A percentile compares a stretch with the other conserved stretches of the same genome.
These are phyloP conservation scores for Galemys pyrenaicus DNA, from an alignment of 2,113 vertebrate species.

Conservation along the genomic window DNA sequence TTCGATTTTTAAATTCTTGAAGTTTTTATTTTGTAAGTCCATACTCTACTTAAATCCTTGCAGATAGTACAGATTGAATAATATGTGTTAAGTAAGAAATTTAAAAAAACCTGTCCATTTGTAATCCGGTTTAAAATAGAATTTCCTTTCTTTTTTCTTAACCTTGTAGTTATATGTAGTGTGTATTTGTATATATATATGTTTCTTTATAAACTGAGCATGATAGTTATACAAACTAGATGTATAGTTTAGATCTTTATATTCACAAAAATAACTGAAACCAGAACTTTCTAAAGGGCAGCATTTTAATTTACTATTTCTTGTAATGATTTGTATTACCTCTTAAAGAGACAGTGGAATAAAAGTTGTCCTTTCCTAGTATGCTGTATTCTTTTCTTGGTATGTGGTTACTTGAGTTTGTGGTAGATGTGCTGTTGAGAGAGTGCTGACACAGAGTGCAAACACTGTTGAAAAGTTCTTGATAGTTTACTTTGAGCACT, in stretches of 20 bases:
- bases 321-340: conserved; percentile 59
- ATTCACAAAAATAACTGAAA: background rate
- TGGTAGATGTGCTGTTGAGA: conserved; percentile 83
- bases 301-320: conserved; percentile 46
- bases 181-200: background rate
- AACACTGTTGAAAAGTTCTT: conserved; percentile 84
- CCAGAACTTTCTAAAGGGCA: background rate
- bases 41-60: conserved; percentile 26
- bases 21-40: background rate
- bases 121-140: conserved; percentile 16
- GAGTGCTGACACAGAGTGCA: conserved; percentile 84
- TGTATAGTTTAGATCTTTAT: background rate
- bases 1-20: conserved; percentile 25
- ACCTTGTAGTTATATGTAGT: background rate
- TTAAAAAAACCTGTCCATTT: conserved; percentile 7
- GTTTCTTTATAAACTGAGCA: background rate
- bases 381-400: conserved; percentile 41
- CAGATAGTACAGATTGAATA: background rate
- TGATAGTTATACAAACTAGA: background rate
- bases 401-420: conserved; percentile 70
- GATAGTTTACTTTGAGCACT: conserved; percentile 84
- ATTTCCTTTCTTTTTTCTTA: background rate
- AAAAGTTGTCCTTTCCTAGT: background rate
- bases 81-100: conserved; percentile 17
- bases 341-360: conserved; percentile 71